A percentile compares a stretch with the other conserved stretches of the same genome.
Evolutionary conservation across 2,888 invertebrate genomes (phyloP).

Genomic region (Clepsis dumicolana): DNA sequence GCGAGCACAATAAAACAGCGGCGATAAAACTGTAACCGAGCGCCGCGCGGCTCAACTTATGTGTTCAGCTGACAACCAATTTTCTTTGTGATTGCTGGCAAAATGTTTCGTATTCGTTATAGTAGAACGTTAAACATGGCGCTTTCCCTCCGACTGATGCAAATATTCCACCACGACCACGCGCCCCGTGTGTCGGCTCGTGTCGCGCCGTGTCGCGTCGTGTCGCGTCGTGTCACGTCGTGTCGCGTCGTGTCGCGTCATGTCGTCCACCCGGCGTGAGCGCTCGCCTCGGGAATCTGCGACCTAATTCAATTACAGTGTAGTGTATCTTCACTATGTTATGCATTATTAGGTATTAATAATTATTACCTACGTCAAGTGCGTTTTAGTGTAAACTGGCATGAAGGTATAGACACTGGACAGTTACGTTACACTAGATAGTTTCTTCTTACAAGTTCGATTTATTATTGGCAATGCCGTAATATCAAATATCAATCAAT

Average conservation of each 20-base stretch:
- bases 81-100: slow-evolving; percentile 8
- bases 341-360: too few relatives aligned
- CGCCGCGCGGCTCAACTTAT: background rate
- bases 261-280: background rate
- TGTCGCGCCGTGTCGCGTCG: background rate
- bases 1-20: background rate
- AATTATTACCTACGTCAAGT: too few relatives aligned
- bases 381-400: too few relatives aligned
- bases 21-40: background rate
- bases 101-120: slow-evolving; percentile 8
- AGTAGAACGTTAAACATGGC: background rate
- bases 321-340: background rate
- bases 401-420: too few relatives aligned
- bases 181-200: background rate
- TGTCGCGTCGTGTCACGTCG: background rate
- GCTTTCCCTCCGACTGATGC: background rate
- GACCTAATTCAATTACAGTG: slow-evolving; percentile 3
- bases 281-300: background rate
- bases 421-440: too few relatives aligned
- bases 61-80: slow-evolving; percentile 8
- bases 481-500: too few relatives aligned
- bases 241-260: background rate
- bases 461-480: too few relatives aligned
- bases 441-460: too few relatives aligned
- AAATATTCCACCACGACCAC: background rate